Evolutionary conservation across 2,797 vertebrate genomes (phyloP).

Genomic region (Macropus fuliginosus): DNA sequence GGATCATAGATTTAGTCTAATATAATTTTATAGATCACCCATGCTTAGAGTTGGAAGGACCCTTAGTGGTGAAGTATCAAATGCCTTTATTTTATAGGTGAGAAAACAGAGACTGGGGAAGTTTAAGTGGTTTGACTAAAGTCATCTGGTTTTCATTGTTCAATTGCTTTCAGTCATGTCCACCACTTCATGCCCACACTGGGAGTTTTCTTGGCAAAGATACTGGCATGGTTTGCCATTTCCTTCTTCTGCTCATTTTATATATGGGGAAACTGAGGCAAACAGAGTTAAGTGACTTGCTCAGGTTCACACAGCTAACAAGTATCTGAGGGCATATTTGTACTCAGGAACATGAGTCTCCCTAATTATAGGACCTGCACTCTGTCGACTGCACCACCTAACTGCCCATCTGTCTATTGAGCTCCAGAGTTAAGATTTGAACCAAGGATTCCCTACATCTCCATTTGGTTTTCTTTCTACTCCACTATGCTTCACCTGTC

Average conservation of each 20-base stretch:
- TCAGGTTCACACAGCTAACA: neutral
- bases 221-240: neutral
- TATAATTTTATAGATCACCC: neutral
- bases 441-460: neutral
- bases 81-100: neutral
- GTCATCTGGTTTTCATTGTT: neutral
- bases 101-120: neutral
- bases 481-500: neutral
- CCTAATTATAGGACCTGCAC: neutral
- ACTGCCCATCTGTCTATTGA: neutral
- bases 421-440: neutral
- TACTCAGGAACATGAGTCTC: neutral
- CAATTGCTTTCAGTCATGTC: neutral
- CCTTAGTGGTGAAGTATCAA: neutral
- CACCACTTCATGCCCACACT: neutral
- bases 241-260: neutral
- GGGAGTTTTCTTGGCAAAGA: neutral
- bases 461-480: neutral
- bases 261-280: neutral
- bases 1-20: neutral
- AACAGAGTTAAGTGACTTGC: neutral
- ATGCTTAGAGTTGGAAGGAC: neutral
- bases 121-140: neutral
- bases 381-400: neutral
- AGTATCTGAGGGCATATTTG: neutral